Conservation (phyloP, 1,140 invertebrate species). For the Zaprionus ghesquierei region DNA sequence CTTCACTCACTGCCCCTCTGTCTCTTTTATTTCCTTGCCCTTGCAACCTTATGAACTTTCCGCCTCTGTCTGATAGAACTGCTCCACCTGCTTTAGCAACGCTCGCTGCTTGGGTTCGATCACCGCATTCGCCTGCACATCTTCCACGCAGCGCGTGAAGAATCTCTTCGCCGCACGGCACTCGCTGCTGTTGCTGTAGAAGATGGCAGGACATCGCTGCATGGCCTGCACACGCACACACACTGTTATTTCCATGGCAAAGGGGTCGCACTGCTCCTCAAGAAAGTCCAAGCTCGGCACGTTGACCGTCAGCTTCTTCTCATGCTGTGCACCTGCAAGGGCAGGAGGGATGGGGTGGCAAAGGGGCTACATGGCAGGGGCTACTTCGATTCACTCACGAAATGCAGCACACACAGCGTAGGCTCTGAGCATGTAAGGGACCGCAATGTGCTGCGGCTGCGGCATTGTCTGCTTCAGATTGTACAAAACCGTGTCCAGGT, state of each 20-base stretch:
- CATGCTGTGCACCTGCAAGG: constrained; percentile 30
- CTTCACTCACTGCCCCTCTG: not conserved
- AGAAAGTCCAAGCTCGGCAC: constrained; percentile 65
- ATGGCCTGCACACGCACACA: constrained; percentile 60
- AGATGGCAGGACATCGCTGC: constrained; percentile 61
- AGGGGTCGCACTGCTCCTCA: constrained; percentile 57
- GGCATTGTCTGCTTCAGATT: constrained; percentile 51
- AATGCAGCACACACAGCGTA: constrained; percentile 49
- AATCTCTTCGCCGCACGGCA: constrained; percentile 50
- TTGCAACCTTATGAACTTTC: constrained; percentile 44
- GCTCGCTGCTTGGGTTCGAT: not conserved
- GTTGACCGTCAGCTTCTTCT: constrained; percentile 40
- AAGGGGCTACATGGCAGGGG: too few relatives aligned
- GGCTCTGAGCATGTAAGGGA: constrained; percentile 50
- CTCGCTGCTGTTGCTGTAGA: constrained; percentile 41
- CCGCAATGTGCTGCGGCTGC: constrained; percentile 33
- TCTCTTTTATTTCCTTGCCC: constrained; percentile 46
- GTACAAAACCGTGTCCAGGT: constrained; percentile 38
- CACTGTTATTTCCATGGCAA: constrained; percentile 56
- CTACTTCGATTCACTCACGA: too few relatives aligned
- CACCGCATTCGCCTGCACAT: constrained; percentile 50
- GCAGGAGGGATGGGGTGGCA: not conserved
- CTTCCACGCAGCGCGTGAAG: constrained; percentile 57
- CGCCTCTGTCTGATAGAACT: constrained; percentile 13
- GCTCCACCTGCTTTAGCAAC: not conserved